Base-by-base conservation (phyloP, 2,888 invertebrate species). In the Melanophora roralis region DNA sequence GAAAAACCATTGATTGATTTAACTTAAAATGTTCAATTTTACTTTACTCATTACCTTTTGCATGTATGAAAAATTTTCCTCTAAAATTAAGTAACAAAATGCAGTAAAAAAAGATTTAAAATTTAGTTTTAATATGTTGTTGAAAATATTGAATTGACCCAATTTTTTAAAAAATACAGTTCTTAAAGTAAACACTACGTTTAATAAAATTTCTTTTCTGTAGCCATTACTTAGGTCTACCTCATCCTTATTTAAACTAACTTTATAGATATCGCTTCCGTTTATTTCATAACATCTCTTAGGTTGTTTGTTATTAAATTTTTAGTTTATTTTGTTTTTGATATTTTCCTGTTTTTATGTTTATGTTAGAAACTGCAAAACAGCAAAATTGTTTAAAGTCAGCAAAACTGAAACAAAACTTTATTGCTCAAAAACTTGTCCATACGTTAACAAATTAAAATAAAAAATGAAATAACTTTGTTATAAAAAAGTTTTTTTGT, bases 351-450 rank as follows among this genome's bases (percentile, higher is more conserved):
- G n/a, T 14, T 34, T 45, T 59, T 49, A 40, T 32, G 16, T 53
- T 34, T 7, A 47, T 4, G 14, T 36, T 8, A 12, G 32, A 16
- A 38, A 40, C 34, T 8, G 45, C 34, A 45, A 68, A 43, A 23
- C 45, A 9, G 34, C 47, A 38, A 65, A 40, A 47, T 64, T 64
- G 43, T 40, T 40, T 40, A 59, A 59, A 59, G 40, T 74, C 73
- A 74, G 73, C 73, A 45, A 49, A 23, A 19, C 9, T 36, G 11
- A 14, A 14, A 1, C 2, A 55, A 62, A n/a, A 36, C 14, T 62
- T 55, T 62, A 45, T 62, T 53, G 51, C 34, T 47, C 57, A 73
- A 32, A 34, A 55, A 65, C 57, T 57, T 65, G 64, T 49, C 59
- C 27, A 27, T 51, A 38, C 34, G 69, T 27, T 51, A 60, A 60